These are phyloP conservation scores for Hemicordylus capensis DNA, from an alignment of 2,113 vertebrate genomes.

Conservation along the genomic window DNA sequence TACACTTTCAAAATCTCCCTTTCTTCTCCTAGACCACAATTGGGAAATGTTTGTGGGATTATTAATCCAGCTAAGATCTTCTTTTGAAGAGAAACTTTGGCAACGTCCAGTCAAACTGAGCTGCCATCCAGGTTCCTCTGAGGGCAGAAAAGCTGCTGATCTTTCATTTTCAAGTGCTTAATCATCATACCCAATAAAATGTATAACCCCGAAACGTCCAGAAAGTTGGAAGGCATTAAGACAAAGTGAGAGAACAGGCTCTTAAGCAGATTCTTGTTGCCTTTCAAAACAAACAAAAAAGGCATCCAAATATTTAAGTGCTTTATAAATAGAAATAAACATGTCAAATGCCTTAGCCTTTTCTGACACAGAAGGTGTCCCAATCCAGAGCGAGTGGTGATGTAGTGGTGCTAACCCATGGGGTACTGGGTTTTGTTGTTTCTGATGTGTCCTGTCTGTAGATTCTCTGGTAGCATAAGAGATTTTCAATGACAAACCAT, in stretches of 20 bases:
- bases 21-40: background rate
- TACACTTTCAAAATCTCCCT: background rate
- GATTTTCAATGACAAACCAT: too few relatives aligned
- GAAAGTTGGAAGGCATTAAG: constrained; percentile 7
- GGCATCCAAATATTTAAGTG: too few relatives aligned
- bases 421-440: too few relatives aligned
- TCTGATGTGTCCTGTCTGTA: too few relatives aligned
- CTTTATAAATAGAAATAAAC: too few relatives aligned
- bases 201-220: background rate
- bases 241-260: background rate
- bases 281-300: too few relatives aligned
- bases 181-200: constrained; percentile 10
- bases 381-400: too few relatives aligned
- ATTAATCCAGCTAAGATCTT: background rate
- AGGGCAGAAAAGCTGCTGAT: constrained; percentile 19
- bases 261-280: background rate
- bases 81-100: background rate
- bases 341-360: too few relatives aligned
- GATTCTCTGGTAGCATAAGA: too few relatives aligned
- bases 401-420: too few relatives aligned
- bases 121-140: background rate
- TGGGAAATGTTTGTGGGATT: background rate
- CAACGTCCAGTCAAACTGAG: background rate
- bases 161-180: constrained; percentile 23
- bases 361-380: too few relatives aligned